These are phyloP conservation scores for Drosophila siamana DNA, from an alignment of 2,888 invertebrate genomes.

Conservation along the genomic window DNA sequence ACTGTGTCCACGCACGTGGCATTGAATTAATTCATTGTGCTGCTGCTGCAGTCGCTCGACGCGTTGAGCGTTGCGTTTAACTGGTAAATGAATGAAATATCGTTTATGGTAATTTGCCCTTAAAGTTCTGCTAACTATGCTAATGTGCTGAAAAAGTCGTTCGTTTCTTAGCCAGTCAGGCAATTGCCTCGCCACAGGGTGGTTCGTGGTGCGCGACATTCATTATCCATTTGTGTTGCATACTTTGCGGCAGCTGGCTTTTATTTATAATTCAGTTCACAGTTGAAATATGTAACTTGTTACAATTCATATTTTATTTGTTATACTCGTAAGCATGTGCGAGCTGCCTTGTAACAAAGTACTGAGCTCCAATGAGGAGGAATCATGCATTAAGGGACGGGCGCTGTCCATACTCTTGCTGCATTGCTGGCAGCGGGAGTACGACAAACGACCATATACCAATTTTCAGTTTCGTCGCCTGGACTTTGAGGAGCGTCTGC, in stretches of 20 bases:
- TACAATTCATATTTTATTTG: background rate
- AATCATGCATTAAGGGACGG: constrained; percentile 14
- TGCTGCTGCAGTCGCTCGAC: constrained; percentile 13
- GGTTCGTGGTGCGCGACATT: background rate
- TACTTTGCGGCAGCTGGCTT: constrained; percentile 55
- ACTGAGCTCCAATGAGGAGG: constrained; percentile 1
- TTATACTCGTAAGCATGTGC: constrained; percentile 52
- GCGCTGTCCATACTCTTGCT: constrained; percentile 68
- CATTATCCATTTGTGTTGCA: constrained; percentile 25
- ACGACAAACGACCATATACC: constrained; percentile 78
- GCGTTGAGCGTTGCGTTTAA: constrained; percentile 12
- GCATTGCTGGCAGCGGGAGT: constrained; percentile 84
- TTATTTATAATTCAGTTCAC: constrained; percentile 16
- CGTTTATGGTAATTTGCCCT: constrained; percentile 64
- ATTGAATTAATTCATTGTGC: constrained; percentile 63
- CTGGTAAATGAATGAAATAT: constrained; percentile 73
- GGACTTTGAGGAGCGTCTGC: constrained; percentile 77
- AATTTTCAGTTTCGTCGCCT: constrained; percentile 74
- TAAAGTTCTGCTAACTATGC: constrained; percentile 66
- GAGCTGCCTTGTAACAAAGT: constrained; percentile 54
- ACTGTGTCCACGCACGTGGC: constrained; percentile 55
- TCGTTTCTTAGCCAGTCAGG: background rate
- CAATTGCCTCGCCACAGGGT: constrained; percentile 41
- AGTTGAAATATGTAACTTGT: background rate
- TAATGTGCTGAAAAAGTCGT: constrained; percentile 48